A percentile compares a stretch with the other conserved stretches of the same genome.
phyloP scores from a whole-genome alignment of 2,797 vertebrate species.

The Phrynocephalus forsythii region DNA sequence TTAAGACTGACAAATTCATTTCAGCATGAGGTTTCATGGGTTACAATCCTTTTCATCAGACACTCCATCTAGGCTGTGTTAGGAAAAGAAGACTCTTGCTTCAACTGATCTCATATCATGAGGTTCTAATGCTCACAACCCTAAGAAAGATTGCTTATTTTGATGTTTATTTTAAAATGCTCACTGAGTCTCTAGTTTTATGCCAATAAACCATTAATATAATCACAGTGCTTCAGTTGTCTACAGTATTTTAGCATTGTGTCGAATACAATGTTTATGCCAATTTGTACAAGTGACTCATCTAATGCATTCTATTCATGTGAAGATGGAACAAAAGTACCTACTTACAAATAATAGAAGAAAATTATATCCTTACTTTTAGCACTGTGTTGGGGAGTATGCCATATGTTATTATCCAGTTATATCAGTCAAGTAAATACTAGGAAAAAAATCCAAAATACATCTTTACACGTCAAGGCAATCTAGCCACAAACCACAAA shows the following conservation, averaged over 20 bases:
- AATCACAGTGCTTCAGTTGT: conserved; percentile 36
- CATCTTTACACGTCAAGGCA: background rate
- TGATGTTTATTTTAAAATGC: conserved; percentile 44
- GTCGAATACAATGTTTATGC: conserved; percentile 36
- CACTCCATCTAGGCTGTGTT: background rate
- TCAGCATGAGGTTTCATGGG: no score
- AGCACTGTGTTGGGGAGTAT: conserved; percentile 58
- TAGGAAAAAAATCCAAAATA: conserved; percentile 33
- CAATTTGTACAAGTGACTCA: conserved; percentile 40
- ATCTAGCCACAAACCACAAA: background rate
- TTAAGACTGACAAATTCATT: no score
- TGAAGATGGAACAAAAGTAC: conserved; percentile 51
- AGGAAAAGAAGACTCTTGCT: conserved; percentile 5
- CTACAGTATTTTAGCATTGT: conserved; percentile 13
- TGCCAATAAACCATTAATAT: conserved; percentile 39
- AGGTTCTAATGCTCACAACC: background rate
- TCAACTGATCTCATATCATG: background rate
- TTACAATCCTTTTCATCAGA: background rate
- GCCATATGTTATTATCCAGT: conserved; percentile 64
- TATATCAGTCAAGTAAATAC: conserved; percentile 64
- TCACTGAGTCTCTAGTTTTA: conserved; percentile 23
- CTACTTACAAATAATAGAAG: conserved; percentile 62
- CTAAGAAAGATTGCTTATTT: background rate
- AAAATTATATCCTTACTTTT: conserved; percentile 63
- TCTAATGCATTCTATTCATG: conserved; percentile 24